Evolutionary conservation across 2,113 vertebrate genomes (phyloP).

Genomic region (Geococcyx californianus): DNA sequence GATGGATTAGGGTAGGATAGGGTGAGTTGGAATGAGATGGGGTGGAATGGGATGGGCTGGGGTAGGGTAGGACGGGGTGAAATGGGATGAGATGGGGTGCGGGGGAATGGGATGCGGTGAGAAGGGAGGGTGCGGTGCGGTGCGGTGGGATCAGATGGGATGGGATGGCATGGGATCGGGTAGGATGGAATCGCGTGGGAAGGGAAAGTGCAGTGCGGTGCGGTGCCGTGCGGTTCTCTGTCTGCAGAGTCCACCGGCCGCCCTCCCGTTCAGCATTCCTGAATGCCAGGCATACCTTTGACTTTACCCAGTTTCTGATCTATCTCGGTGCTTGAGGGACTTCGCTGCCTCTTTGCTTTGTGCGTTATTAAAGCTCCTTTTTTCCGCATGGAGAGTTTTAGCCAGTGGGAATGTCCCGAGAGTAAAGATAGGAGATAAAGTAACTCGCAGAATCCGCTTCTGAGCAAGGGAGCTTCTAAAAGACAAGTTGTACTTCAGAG

Average conservation of each 20-base stretch:
- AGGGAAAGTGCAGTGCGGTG: too few species aligned
- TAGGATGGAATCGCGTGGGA: too few species aligned
- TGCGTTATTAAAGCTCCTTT: neutral
- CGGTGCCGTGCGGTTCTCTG: too few species aligned
- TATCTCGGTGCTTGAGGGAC: accelerated
- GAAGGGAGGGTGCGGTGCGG: too few species aligned
- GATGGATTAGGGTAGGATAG: too few species aligned
- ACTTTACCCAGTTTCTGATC: neutral
- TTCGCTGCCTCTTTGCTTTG: neutral
- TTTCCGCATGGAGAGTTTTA: neutral
- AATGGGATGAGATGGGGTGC: too few species aligned
- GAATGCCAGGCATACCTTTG: accelerated
- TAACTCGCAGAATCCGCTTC: neutral
- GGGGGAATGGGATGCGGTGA: too few species aligned
- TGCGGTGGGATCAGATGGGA: too few species aligned
- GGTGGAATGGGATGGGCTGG: too few species aligned
- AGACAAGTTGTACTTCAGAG: neutral
- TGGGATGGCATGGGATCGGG: too few species aligned
- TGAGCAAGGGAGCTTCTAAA: neutral
- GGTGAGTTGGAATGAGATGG: too few species aligned
- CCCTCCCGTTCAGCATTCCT: accelerated
- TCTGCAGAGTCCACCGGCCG: neutral
- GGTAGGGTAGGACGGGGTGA: too few species aligned
- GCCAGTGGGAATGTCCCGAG: neutral
- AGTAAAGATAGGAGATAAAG: neutral